Conservation (phyloP, 2,888 invertebrate genomes). For the Ichneumoninae sp. region DNA sequence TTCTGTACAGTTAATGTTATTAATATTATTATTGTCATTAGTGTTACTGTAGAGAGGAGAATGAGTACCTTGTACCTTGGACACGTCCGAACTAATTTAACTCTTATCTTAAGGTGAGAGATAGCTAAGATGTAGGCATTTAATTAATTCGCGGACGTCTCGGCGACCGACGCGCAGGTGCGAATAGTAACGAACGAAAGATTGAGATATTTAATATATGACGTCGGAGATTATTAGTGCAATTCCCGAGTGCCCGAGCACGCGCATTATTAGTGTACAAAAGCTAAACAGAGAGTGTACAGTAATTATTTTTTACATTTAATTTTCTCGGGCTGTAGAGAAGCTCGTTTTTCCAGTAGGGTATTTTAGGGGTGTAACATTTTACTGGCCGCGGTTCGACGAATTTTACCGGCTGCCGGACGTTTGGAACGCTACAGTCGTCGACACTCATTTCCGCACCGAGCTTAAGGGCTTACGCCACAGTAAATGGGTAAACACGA, state of each 20-base stretch:
- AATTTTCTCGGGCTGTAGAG: constrained; percentile 6
- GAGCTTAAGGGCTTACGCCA: not conserved
- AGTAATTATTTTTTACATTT: constrained; percentile 60
- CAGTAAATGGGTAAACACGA: no score
- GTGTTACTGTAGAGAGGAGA: constrained; percentile 4
- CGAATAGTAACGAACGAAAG: constrained; percentile 19
- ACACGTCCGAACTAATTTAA: constrained; percentile 31
- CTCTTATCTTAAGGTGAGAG: not conserved
- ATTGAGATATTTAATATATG: not conserved
- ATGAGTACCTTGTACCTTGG: constrained; percentile 55
- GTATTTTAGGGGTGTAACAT: constrained; percentile 32
- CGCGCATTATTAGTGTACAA: constrained; percentile 27
- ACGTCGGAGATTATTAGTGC: constrained; percentile 49
- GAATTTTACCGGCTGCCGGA: not conserved
- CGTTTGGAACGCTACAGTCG: not conserved
- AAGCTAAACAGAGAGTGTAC: constrained; percentile 48
- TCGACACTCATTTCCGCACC: not conserved
- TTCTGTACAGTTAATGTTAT: constrained; percentile 63
- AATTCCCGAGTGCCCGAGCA: constrained; percentile 46
- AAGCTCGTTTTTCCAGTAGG: constrained; percentile 63
- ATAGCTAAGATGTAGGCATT: not conserved
- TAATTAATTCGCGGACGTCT: constrained; percentile 6
- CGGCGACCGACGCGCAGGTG: constrained; percentile 15
- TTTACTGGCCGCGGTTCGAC: not conserved
- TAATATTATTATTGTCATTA: constrained; percentile 40